Conservation (phyloP, 64 coral and sea anemone genomes). For the Pocillopora damicornis region DNA sequence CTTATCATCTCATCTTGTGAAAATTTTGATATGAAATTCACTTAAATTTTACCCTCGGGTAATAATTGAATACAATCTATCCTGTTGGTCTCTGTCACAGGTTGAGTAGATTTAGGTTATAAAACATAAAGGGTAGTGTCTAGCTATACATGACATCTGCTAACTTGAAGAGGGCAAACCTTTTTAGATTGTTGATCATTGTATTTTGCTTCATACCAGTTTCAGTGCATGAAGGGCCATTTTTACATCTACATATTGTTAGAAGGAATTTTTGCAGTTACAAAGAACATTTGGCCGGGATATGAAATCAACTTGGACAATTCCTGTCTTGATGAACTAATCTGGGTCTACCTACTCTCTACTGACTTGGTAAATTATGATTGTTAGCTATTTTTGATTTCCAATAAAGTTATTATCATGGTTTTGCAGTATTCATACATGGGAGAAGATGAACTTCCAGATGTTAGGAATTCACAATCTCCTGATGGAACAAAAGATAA, state of each 20-base stretch:
- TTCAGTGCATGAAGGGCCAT: too few species aligned
- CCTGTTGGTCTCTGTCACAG: neutral
- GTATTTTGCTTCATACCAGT: too few species aligned
- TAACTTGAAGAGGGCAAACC: too few species aligned
- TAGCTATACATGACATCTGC: neutral
- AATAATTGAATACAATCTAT: neutral
- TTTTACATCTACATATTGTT: too few species aligned
- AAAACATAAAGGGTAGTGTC: neutral
- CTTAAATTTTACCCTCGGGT: constrained; percentile 20
- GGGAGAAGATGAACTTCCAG: constrained; percentile 33
- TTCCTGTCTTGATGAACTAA: neutral
- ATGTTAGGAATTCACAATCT: constrained; percentile 5
- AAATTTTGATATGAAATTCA: constrained; percentile 9
- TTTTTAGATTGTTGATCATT: too few species aligned
- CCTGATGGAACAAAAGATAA: constrained; percentile 10
- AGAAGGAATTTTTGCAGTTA: too few species aligned
- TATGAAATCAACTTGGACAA: too few species aligned
- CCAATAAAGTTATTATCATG: too few species aligned
- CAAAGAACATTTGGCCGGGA: too few species aligned
- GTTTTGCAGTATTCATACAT: constrained; percentile 1
- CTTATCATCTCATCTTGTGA: neutral
- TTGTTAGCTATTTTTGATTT: too few species aligned
- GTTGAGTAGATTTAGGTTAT: neutral
- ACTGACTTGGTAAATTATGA: too few species aligned
- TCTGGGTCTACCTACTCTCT: too few species aligned